Base-by-base conservation (phyloP, 2,113 vertebrate species). In the Silurus meridionalis region DNA sequence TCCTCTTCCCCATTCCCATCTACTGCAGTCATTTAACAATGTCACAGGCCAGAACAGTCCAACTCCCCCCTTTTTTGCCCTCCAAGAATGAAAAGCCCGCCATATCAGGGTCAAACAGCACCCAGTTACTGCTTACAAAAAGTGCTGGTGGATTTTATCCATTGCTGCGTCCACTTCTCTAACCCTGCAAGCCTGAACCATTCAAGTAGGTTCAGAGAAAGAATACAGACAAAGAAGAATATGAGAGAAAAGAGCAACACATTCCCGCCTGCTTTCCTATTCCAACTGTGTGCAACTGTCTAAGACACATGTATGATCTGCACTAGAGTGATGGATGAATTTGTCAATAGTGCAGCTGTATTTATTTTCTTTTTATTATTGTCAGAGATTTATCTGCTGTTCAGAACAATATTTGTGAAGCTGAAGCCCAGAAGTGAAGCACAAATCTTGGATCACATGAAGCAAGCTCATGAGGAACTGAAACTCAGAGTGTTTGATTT, bases 21-120 rank as follows among this genome's bases (percentile, higher is more conserved):
- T 90, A 86, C 94, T 94, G 95, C 94, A 95, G 93, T 94, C 92
- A 93, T 94, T 94, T 94, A 90, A 92, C 94, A 94, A 94, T 92
- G 94, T 93, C 90, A 90, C 93, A 93, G 87, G 71, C 91, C 88
- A 53, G 84, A 91, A 90, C 78, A 83, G 88, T 80, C 57, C 80
- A 86, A 83, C 85, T 11, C 77, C 83, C 23, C 84, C 10, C 72
- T 67, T 78, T 66, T 79, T 52, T 74, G 77, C 77, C 55, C 81
- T 60, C 75, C 60, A 46, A 21, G 80, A 61, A 78, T 74, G 74
- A 5, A 53, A 50, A 55, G 60, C 78, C 78, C 57, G 69, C 87
- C 81, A 63, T 87, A 88, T 85, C 72, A 85, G 87, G 89, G 87
- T 86, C 89, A 89, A 83, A 87, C 84, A 72, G 80, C 82, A 75